Evolutionary conservation across 2,113 vertebrate species (phyloP), one percentile per base, ranked within the genome.

Genomic region (Epinephelus moara): DNA sequence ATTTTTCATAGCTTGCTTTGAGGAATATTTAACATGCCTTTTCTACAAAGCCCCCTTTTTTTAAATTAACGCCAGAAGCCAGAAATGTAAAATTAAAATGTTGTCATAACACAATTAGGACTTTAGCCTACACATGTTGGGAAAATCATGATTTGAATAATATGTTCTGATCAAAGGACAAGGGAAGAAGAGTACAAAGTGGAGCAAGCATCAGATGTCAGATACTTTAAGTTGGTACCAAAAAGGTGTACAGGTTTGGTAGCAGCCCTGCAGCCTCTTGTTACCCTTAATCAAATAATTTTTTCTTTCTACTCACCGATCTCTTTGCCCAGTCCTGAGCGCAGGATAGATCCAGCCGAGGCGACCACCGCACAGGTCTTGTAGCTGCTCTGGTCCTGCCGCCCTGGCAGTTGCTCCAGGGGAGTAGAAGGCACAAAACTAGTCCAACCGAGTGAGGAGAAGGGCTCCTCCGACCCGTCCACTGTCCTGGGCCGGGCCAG

Each of bases 291-390:
- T 40, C 27, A 37, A 19, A 53, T 12, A 0, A 18, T 9, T 47
- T 37, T 17, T 60, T 45, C 19, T 53, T n/a, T 68, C 42, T 2
- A 91, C 95, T 95, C 82, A 96, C 94, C 99, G 71, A 99, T 99
- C 95, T 99, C 98, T 13, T 96, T 93, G 9, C 99, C 99, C 78
- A 99, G 93, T 12, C 96, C 96, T 3, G 99, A 99, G 89, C 96
- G 97, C 75, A 99, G 94, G 92, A 99, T 99, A 85, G 99, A 97
- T 9, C 99, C 99, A 0, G 98, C 97, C 12, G 98, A 99, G 74
- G 97, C 97, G 90, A 99, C 99, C 19, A 99, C 99, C 0, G 98
- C 98, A 71, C 98, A 99, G 77, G 93, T 96, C 81, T 91, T 93
- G 81, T 97, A 97, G 52, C 84, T 56, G 47, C 61, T 87, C 60